Evolutionary conservation across 2,888 invertebrate genomes (phyloP), one percentile per base, ranked within the genome.

Genomic region (Diplazon laetatorius): DNA sequence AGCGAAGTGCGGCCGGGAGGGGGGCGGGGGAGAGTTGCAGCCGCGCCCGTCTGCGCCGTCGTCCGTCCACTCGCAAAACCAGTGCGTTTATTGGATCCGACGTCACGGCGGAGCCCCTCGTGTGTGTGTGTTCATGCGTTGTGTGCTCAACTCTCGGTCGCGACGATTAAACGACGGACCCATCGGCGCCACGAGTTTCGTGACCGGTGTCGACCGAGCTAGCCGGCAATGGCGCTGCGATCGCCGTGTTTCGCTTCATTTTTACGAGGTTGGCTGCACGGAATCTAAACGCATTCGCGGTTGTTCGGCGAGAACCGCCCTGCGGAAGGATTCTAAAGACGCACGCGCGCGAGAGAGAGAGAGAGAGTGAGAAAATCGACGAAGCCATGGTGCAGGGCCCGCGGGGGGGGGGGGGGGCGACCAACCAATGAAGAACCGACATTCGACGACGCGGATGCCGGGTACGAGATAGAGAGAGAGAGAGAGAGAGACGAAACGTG

Each of bases 41-140:
- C 88, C 88, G 88, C 88, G 86, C 87, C 88, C 84, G 88, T 88
- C 85, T 86, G 78, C 78, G 78, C 74, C 78, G 78, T 78, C 74
- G 78, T 71, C 80, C n/a, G n/a, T n/a, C 76, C 76, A 63, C 72
- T 76, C 80, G 50, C 48, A 30, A 74, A 71, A 60, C 69, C n/a
- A n/a, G 46, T 74, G 66, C 65, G 48, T 73, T 73, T n/a, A n/a
- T n/a, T n/a, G n/a, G n/a, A 66, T 71, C 72, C 70, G 69, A 39
- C 69, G 78, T 75, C 76, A 79, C 71, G 80, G 48, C 63, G 20
- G 10, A 46, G 70, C 65, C 70, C 66, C 76, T 59, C 62, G 62
- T 59, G 44, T 20, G 80, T 78, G 80, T 84, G 84, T 81, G 81
- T 71, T 77, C 78, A 78, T 39, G 65, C 70, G 44, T 59, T 80